A percentile compares a stretch with the other conserved stretches of the same genome.
phyloP scores from a whole-genome alignment of 2,797 vertebrate genomes.

The Macropus fuliginosus region DNA sequence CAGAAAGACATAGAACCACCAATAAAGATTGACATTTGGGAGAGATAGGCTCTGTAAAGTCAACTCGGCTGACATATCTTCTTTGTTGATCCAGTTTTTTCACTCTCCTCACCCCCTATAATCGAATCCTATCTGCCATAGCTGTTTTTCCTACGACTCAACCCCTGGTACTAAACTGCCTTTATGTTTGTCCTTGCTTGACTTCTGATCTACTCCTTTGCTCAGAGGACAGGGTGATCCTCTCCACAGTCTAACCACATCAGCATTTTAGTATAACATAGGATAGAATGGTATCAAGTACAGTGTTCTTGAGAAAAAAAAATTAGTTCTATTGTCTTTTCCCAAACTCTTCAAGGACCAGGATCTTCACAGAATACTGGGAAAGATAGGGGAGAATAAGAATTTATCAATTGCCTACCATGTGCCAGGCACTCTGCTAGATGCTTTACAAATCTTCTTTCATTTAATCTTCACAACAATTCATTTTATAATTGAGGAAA shows the following conservation, averaged over 20 bases:
- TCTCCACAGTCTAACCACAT: too few relatives aligned
- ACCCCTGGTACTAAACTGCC: not conserved
- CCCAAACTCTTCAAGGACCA: too few relatives aligned
- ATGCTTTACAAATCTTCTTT: not conserved
- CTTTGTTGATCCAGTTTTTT: not conserved
- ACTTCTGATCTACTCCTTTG: not conserved
- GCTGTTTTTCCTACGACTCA: not conserved
- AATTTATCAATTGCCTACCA: not conserved
- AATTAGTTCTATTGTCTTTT: too few relatives aligned
- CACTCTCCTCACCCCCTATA: not conserved
- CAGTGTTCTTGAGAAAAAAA: too few relatives aligned
- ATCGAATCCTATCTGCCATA: accelerated
- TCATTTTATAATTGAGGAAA: not conserved
- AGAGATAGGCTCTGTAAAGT: not conserved
- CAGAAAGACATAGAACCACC: not conserved
- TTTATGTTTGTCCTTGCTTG: not conserved
- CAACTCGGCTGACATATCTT: too few relatives aligned
- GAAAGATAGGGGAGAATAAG: not conserved
- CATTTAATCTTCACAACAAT: not conserved
- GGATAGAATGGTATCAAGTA: too few relatives aligned
- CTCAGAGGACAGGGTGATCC: not conserved
- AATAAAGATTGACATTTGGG: not conserved
- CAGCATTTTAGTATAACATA: too few relatives aligned
- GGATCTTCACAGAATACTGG: too few relatives aligned
- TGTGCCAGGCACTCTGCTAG: not conserved